Evolutionary conservation across 2,797 vertebrate species (phyloP), one percentile per base, ranked within the genome.

Genomic region (Prunella strophiata): DNA sequence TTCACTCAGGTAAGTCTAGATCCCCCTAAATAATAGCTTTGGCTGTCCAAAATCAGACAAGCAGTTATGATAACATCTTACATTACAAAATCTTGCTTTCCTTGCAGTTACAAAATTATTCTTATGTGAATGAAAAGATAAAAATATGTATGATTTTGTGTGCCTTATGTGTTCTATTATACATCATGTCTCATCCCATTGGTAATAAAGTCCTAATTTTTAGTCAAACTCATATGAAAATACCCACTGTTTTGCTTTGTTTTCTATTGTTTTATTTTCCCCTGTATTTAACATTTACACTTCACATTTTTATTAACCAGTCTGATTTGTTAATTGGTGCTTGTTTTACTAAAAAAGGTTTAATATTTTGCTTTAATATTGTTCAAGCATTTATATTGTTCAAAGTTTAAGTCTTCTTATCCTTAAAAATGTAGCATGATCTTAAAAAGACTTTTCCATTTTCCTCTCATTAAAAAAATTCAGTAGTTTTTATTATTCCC

Each of bases 161-260:
- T 15, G 17, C 29, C 14, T 4, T 5, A 32, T 58, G 1, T 43
- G 11, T 67, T 74, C 19, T 85, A 5, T 71, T 27, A 59, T 21
- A 36, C 8, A 83, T 3, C 3, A 13, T 22, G 11, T 25, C 25
- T 30, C 17, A 65, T 72, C 4, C 4, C 6, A 61, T 10, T 47
- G 7, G 8, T 36, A 74, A 19, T 32, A 73, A 26, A 1, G 3
- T 42, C 10, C 38, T 83, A 52, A 62, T 71, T 92, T 81, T 85
- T 25, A 84, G 54, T 8, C 7, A 80, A 61, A 16, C 3, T 72
- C 27, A n/a, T 79, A 22, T 9, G 76, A 62, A 81, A 62, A 70
- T 71, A 2, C 1, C 7, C 10, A 27, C 7, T 42, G 2, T 2
- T 79, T 51, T 45, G 6, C 7, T 58, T 51, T 65, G 7, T 1